Evolutionary conservation across 2,113 vertebrate species (phyloP).

Genomic region (Osmerus mordax): DNA sequence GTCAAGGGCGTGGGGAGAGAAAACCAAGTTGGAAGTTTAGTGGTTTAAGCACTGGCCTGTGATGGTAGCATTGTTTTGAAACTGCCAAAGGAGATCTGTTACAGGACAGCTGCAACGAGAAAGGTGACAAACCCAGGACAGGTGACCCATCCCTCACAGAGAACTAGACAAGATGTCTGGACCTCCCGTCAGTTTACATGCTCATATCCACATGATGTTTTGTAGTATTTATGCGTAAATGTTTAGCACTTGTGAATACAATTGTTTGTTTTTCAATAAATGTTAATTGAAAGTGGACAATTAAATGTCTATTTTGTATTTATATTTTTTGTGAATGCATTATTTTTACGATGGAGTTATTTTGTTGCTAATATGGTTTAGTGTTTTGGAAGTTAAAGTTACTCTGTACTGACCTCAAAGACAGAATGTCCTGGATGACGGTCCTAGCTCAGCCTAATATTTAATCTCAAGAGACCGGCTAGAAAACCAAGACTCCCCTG

Average conservation of each 20-base stretch:
- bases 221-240: neutral
- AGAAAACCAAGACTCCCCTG: neutral
- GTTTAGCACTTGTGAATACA: neutral
- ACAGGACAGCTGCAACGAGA: too few species aligned
- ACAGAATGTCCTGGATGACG: neutral
- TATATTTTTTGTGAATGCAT: neutral
- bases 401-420: neutral
- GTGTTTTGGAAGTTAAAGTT: neutral
- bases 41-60: too few species aligned
- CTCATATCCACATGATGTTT: too few species aligned
- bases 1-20: too few species aligned
- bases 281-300: neutral
- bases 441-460: neutral
- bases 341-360: neutral
- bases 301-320: neutral
- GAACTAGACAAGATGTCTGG: too few species aligned
- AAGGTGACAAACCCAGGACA: too few species aligned
- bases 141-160: too few species aligned
- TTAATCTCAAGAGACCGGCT: neutral
- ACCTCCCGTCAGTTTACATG: too few species aligned
- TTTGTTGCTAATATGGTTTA: neutral
- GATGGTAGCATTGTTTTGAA: too few species aligned
- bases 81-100: too few species aligned
- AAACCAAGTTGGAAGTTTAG: too few species aligned
- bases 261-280: constrained; percentile 33